phyloP scores from a whole-genome alignment of 2,113 vertebrate species.

The Antidorcas marsupialis region DNA sequence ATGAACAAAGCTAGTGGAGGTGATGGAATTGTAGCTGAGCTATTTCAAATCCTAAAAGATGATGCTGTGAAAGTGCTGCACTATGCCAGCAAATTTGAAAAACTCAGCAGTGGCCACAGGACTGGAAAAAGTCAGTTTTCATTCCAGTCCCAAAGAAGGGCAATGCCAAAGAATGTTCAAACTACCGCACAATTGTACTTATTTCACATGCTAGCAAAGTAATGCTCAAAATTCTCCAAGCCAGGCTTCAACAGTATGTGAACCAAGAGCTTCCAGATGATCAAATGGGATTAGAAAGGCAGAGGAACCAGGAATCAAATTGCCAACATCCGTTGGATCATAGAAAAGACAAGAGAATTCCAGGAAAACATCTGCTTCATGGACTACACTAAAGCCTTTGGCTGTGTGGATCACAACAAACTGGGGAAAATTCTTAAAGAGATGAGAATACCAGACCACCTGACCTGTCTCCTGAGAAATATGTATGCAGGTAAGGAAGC shows the following conservation, averaged over 20 bases:
- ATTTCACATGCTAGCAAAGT: not conserved
- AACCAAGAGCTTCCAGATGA: not conserved
- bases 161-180: not conserved
- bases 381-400: not conserved
- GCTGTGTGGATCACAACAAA: not conserved
- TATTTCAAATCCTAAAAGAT: not conserved
- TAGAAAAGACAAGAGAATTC: not conserved
- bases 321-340: not conserved
- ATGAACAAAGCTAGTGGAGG: not conserved
- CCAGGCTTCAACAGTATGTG: not conserved
- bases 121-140: not conserved
- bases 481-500: not conserved
- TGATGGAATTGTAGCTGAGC: not conserved
- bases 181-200: not conserved
- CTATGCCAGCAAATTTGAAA: not conserved
- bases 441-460: not conserved
- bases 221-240: not conserved
- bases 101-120: not conserved
- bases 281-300: not conserved
- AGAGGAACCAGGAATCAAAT: not conserved
- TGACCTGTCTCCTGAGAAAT: not conserved
- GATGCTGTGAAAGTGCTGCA: not conserved
- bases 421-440: not conserved
- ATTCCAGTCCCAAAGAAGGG: not conserved
- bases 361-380: not conserved